Percentiles rank a stretch among this genome's conserved stretches.
Evolutionary conservation across 1,140 invertebrate species (phyloP).

Genomic region (Atta colombica): DNA sequence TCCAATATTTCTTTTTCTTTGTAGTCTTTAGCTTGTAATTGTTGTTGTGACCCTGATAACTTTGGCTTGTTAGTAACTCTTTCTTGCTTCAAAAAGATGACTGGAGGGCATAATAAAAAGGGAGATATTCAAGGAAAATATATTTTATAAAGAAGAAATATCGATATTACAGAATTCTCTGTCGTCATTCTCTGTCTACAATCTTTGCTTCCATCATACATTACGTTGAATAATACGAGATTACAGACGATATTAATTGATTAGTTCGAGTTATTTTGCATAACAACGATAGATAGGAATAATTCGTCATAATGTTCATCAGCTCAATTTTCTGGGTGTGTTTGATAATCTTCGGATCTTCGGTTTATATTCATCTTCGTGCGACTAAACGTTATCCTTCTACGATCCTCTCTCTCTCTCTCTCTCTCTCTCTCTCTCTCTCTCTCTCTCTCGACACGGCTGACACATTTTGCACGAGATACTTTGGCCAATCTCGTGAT

Average conservation of each 20-base stretch:
- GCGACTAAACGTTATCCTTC: slow-evolving; percentile 44
- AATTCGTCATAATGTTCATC: background rate
- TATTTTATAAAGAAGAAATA: slow-evolving; percentile 52
- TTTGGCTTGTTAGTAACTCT: slow-evolving; percentile 67
- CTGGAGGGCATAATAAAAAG: slow-evolving; percentile 8
- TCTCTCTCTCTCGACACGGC: slow-evolving; percentile 13
- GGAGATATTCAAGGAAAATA: background rate
- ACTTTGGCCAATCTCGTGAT: slow-evolving; percentile 65
- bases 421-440: too few species aligned
- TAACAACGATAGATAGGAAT: background rate
- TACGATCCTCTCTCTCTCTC: slow-evolving; percentile 17
- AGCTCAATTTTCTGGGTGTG: background rate
- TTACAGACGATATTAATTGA: background rate
- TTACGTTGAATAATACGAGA: background rate
- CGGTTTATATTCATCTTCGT: slow-evolving; percentile 9
- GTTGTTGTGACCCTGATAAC: slow-evolving; percentile 52
- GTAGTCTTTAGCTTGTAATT: slow-evolving; percentile 33
- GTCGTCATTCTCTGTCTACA: background rate
- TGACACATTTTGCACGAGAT: slow-evolving; percentile 61
- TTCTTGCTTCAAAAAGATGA: slow-evolving; percentile 38
- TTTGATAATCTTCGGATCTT: slow-evolving; percentile 13
- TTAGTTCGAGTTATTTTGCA: background rate
- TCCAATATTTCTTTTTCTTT: slow-evolving; percentile 37
- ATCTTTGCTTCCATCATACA: background rate
- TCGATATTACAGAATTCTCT: too few species aligned